Base-by-base conservation (phyloP, 2,797 vertebrate species). In the Chelidonichthys spinosus region DNA sequence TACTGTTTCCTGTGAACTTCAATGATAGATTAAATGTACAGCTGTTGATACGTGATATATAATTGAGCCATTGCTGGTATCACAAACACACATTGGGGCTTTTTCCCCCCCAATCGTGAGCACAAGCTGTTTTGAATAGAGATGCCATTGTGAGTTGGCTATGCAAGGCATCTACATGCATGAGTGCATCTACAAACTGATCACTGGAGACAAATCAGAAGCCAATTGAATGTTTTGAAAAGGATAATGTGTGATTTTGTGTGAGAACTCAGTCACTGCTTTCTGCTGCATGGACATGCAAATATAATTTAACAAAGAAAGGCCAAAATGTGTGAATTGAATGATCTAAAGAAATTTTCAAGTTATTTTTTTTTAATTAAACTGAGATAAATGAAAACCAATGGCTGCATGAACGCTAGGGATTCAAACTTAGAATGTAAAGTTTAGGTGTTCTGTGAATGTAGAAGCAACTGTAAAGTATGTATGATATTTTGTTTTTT, bases 361-460 rank as follows among this genome's bases (percentile, higher is more conserved):
- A 25, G 25, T 25, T 25, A 25, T 25, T 25, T 25, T 25, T 25
- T 25, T 25, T 25, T 25, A 1, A 25, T 25, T 25, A 25, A 25
- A 43, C 56, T 52, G 17, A 37, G 68, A 56, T 35, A 0, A 36
- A n/a, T 14, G 13, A 37, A 58, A 44, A 62, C 1, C 1, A 46
- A n/a, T 11, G 10, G 11, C n/a, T 8, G 2, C 7, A 33, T 18
- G 5, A 3, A 54, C 18, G 5, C 9, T 14, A 37, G 13, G 6
- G 49, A 50, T 36, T 72, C 56, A 67, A 68, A 68, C 46, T 44
- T 3, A 56, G 42, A 67, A 11, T 14, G 39, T 11, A 33, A 43
- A 10, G 0, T 69, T 52, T 9, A 39, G 5, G 14, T 43, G 11
- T 14, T 53, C 3, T 64, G 18, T 67, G 67, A 80, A 62, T 75